Evolutionary conservation across 2,797 vertebrate genomes (phyloP).

Genomic region (Phalanger gymnotis): DNA sequence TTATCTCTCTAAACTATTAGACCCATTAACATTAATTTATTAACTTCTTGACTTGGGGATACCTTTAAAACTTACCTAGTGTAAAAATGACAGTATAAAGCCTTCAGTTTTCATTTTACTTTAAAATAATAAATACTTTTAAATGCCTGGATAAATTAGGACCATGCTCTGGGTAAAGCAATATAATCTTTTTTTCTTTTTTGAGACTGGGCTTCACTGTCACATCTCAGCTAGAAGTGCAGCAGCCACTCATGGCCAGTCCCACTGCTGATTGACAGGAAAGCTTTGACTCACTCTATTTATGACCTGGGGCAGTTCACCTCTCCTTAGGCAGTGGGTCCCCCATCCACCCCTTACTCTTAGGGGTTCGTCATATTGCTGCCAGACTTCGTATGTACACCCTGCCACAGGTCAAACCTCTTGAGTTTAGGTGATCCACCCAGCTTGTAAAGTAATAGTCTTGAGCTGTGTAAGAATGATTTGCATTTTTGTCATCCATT

Average conservation of each 20-base stretch:
- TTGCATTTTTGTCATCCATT: constrained; percentile 59
- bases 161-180: constrained; percentile 28
- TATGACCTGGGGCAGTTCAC: background rate
- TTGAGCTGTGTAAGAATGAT: constrained; percentile 51
- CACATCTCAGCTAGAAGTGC: background rate
- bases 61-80: constrained; percentile 48
- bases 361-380: background rate
- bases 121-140: constrained; percentile 50
- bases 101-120: constrained; percentile 28
- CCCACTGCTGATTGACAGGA: background rate
- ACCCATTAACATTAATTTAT: background rate
- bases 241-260: background rate
- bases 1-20: background rate
- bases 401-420: background rate
- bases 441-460: background rate
- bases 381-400: background rate
- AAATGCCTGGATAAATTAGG: constrained; percentile 55
- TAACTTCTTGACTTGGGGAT: background rate
- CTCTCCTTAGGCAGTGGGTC: background rate
- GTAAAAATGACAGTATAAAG: constrained; percentile 1
- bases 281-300: background rate
- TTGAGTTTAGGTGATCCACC: background rate
- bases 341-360: background rate
- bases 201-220: background rate
- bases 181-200: background rate